Evolutionary conservation across 1,140 invertebrate genomes (phyloP), one percentile per base, ranked within the genome.

Genomic region (Bombyx mandarina): DNA sequence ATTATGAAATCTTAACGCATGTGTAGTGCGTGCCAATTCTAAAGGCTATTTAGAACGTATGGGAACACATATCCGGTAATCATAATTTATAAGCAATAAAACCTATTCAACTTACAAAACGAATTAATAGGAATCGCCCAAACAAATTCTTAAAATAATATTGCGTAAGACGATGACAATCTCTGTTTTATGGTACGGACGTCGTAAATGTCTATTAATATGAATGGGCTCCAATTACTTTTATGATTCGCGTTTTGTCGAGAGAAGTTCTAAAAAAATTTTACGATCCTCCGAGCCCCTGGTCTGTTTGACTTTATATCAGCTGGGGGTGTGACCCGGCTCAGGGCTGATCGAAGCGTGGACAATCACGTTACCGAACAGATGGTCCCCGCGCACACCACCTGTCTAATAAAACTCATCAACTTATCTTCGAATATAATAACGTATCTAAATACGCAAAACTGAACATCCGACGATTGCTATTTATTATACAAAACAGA

Each of bases 131-230:
- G 63, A 68, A 77, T 82, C 61, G 69, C 67, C 65, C 72, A 75
- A 68, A 74, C 68, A 63, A 63, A 66, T 62, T 54, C 26, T 35
- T 35, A 35, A 35, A 35, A 35, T 67, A 57, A 64, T 63, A 69
- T 79, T 80, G 67, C 71, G 69, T 73, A 82, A 84, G 62, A 71
- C 72, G 82, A 82, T 76, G 79, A 84, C 81, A 87, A 87, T 86
- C 81, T 84, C 82, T 69, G 77, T 86, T 87, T 87, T 87, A 87
- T 85, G 74, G 80, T 65, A 58, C 67, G 79, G 75, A 71, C 66
- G 69, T 83, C 80, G 77, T 88, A 88, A 88, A 86, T 74, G 82
- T 88, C 85, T 82, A 86, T 88, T 88, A 88, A 88, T 86, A 88
- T 88, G 82, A 88, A 88, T 86, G 77, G 80, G 73, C 72, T 77